Percentiles rank a stretch among this genome's conserved stretches.
These are phyloP conservation scores for Apeltes quadracus DNA, from an alignment of 2,113 vertebrate species.

Conservation along the genomic window DNA sequence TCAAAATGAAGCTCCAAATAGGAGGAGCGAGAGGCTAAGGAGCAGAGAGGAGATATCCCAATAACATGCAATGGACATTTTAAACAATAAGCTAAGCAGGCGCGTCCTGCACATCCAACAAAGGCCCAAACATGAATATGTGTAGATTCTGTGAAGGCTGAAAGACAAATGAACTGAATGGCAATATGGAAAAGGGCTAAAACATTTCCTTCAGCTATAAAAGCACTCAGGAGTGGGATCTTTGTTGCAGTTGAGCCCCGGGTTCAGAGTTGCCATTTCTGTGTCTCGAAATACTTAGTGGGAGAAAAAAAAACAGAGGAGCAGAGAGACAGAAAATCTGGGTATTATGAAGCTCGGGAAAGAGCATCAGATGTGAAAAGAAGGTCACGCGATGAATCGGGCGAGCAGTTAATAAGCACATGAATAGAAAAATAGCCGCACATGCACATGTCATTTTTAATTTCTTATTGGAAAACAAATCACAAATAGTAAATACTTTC, in stretches of 20 bases:
- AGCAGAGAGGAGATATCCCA: slow-evolving; percentile 16
- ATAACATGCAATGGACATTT: slow-evolving; percentile 11
- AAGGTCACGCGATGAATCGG: slow-evolving; percentile 35
- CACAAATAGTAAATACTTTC: slow-evolving; percentile 45
- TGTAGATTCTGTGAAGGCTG: slow-evolving; percentile 25
- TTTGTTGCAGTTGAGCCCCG: slow-evolving; percentile 59
- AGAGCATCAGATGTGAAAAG: slow-evolving; percentile 32
- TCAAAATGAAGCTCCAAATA: slow-evolving; percentile 60
- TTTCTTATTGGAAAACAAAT: slow-evolving; percentile 74
- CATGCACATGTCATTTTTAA: slow-evolving; percentile 57
- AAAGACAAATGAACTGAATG: slow-evolving; percentile 40
- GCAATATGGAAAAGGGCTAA: slow-evolving; percentile 33
- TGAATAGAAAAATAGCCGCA: neutral
- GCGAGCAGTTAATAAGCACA: slow-evolving; percentile 7
- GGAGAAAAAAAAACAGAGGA: slow-evolving; percentile 40
- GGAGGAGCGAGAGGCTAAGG: slow-evolving; percentile 35
- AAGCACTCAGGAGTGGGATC: slow-evolving; percentile 62
- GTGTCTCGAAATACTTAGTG: slow-evolving; percentile 66
- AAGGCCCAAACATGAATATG: slow-evolving; percentile 28
- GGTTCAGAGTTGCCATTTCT: slow-evolving; percentile 49
- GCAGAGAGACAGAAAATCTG: slow-evolving; percentile 18
- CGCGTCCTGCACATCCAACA: neutral
- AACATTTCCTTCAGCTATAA: slow-evolving; percentile 68
- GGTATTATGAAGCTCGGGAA: slow-evolving; percentile 24
- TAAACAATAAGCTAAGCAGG: neutral